A percentile compares a stretch with the other conserved stretches of the same genome.
These are phyloP conservation scores for Pollicipes pollicipes DNA, from an alignment of 1,140 invertebrate species.

Conservation along the genomic window DNA sequence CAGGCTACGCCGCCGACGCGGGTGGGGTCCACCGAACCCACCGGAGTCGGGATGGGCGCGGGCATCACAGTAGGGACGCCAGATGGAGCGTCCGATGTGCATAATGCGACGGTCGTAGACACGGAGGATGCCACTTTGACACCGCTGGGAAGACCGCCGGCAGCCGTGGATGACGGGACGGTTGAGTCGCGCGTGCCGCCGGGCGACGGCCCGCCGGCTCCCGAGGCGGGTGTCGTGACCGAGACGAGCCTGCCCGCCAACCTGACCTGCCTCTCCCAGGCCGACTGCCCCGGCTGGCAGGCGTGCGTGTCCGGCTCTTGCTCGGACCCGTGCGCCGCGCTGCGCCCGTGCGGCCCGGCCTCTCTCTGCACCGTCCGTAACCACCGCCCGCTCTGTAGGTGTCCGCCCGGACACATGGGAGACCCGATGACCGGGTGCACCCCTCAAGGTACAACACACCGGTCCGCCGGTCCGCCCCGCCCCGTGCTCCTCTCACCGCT, in stretches of 20 bases:
- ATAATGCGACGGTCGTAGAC: no score
- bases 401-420: constrained; percentile 46
- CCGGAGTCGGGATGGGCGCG: no score
- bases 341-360: constrained; percentile 20
- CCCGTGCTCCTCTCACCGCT: not conserved
- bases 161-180: no score
- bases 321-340: constrained; percentile 19
- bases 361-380: constrained; percentile 37
- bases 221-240: not conserved
- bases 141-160: no score
- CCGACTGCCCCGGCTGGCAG: constrained; percentile 16
- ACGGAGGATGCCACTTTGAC: no score
- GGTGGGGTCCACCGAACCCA: no score
- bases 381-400: constrained; percentile 54
- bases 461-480: no score
- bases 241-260: not conserved
- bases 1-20: not conserved
- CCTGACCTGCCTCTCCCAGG: constrained; percentile 7
- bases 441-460: not conserved
- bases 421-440: constrained; percentile 26
- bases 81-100: no score
- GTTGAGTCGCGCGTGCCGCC: not conserved
- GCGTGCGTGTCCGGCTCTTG: constrained; percentile 18
- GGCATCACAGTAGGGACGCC: no score
- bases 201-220: not conserved